Base-by-base conservation (phyloP, 2,797 vertebrate genomes). In the Nothura maculosa region DNA sequence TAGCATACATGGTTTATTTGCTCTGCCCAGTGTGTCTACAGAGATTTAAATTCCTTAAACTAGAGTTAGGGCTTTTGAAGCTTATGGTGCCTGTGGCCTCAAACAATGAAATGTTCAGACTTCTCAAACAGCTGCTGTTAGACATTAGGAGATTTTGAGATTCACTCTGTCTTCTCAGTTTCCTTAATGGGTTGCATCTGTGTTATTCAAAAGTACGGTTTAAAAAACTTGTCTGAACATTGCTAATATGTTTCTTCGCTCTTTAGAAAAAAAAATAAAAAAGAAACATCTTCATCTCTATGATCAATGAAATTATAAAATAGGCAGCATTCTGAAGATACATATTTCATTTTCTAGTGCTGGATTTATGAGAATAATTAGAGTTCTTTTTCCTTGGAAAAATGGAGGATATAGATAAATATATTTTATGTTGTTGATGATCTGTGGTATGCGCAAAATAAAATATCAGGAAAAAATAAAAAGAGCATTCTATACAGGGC, bases 31-130 rank as follows among this genome's bases (percentile, higher is more conserved):
- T 14, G 4, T 36, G 2, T 9, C 27, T 69, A 9, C 12, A 5
- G 21, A 78, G 2, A 63, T 77, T 70, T 36, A 80, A 34, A 6
- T 72, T 80, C 17, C 13, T 68, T 70, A 67, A 84, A 62, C 2
- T 2, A 42, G 7, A 27, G 3, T 2, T 32, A 66, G 16, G 13
- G 4, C 11, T 85, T 92, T 38, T 64, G 6, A 5, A 62, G 3
- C 2, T 81, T 69, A 42, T 54, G 32, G 70, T 43, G 11, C 0
- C 45, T 73, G 1, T 75, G 21, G 22, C 87, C 9, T 75, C 4
- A 25, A 68, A 25, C 18, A 82, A 61, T n/a, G 2, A 87, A 20
- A 58, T 68, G 91, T 87, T 85, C 66, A 75, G 50, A 57, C n/a
- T 82, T 81, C 57, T 9, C 27, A 61, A 85, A 70, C 17, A 90